These are phyloP conservation scores for Drosophila prosaltans DNA, from an alignment of 1,140 invertebrate genomes.

Conservation along the genomic window DNA sequence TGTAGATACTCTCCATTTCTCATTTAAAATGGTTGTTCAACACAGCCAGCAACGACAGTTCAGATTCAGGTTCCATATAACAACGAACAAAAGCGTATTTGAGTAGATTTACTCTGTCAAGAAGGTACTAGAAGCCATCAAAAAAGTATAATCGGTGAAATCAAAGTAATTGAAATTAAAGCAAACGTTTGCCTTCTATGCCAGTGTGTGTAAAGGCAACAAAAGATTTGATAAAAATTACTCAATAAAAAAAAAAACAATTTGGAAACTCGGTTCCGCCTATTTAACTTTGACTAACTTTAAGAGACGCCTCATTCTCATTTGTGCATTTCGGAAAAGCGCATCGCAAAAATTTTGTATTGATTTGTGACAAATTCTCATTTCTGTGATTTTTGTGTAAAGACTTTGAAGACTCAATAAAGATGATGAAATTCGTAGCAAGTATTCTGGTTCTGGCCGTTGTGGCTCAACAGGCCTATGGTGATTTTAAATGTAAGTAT, in stretches of 20 bases:
- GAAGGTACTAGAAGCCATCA: constrained; percentile 67
- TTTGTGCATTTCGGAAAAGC: constrained; percentile 69
- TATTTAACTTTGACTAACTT: constrained; percentile 68
- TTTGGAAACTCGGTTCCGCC: constrained; percentile 44
- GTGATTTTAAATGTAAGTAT: constrained; percentile 70
- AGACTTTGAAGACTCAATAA: constrained; percentile 61
- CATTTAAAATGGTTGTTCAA: constrained; percentile 76
- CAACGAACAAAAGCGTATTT: constrained; percentile 62
- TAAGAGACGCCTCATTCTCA: constrained; percentile 70
- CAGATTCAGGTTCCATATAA: constrained; percentile 56
- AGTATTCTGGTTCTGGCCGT: constrained; percentile 66
- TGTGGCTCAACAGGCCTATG: constrained; percentile 57
- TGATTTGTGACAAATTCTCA: constrained; percentile 63
- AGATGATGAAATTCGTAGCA: constrained; percentile 71
- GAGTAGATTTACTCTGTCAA: constrained; percentile 52
- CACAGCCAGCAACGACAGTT: constrained; percentile 54
- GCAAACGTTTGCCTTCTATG: constrained; percentile 89
- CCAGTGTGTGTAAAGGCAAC: constrained; percentile 94
- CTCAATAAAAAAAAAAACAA: constrained; percentile 18
- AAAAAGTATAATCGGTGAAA: constrained; percentile 32
- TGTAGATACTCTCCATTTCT: constrained; percentile 19
- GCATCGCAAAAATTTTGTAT: constrained; percentile 33
- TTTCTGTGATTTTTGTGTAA: constrained; percentile 78
- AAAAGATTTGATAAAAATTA: constrained; percentile 37
- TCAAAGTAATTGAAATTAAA: constrained; percentile 54